phyloP scores from a whole-genome alignment of 2,113 vertebrate genomes.

The Pantherophis guttatus region DNA sequence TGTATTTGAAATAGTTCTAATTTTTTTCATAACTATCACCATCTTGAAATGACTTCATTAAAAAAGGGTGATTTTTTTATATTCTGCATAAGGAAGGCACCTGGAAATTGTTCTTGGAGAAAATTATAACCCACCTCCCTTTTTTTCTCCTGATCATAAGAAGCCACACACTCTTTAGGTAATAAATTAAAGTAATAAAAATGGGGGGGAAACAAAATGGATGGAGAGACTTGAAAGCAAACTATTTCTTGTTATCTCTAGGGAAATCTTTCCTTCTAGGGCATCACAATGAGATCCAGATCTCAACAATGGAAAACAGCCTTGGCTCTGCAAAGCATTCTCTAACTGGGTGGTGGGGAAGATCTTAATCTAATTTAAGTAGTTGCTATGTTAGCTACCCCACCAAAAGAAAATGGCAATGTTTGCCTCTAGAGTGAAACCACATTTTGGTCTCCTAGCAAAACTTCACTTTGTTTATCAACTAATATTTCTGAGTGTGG shows the following conservation, averaged over 20 bases:
- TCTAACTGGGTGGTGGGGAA: background rate
- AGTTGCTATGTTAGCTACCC: constrained; percentile 13
- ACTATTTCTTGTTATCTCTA: background rate
- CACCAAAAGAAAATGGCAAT: background rate
- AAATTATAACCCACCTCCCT: constrained; percentile 1
- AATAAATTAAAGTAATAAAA: constrained; percentile 30
- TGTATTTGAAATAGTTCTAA: background rate
- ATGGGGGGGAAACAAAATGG: constrained; percentile 10
- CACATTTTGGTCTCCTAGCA: background rate
- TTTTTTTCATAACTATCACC: background rate
- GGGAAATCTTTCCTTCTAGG: constrained; percentile 7
- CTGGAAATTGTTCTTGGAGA: background rate
- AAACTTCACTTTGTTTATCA: background rate
- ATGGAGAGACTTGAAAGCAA: background rate
- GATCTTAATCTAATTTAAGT: background rate
- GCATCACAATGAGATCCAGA: constrained; percentile 41
- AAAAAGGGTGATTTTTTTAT: background rate
- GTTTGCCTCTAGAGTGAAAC: constrained; percentile 16
- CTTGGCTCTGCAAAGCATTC: constrained; percentile 1
- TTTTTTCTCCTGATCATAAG: background rate
- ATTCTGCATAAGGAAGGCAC: constrained; percentile 15
- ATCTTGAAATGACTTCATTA: constrained; percentile 23
- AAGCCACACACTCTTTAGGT: constrained; percentile 12
- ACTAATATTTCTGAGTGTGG: constrained; percentile 7
- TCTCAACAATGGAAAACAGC: background rate